A percentile compares a stretch with the other conserved stretches of the same genome.
Conservation (phyloP, 2,888 invertebrate species). For the Masnerella sp. region DNA sequence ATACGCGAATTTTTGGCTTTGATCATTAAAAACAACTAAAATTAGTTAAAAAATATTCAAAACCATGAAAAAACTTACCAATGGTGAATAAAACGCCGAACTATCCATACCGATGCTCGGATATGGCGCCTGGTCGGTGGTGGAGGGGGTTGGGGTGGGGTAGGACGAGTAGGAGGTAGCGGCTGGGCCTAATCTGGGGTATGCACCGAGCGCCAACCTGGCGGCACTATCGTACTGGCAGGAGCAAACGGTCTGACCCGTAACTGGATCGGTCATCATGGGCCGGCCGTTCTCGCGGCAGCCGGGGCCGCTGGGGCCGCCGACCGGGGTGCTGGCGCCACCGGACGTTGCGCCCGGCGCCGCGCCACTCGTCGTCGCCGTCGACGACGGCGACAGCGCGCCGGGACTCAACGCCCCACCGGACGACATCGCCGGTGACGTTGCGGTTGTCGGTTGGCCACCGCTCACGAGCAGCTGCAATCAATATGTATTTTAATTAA, state of each 20-base stretch:
- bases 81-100: slow-evolving; percentile 95
- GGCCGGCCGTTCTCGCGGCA: slow-evolving; percentile 96
- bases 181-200: slow-evolving; percentile 86
- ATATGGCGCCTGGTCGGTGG: slow-evolving; percentile 94
- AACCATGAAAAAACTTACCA: slow-evolving; percentile 88
- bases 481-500: too few relatives aligned
- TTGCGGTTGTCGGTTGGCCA: slow-evolving; percentile 84
- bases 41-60: background rate
- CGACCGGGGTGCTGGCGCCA: slow-evolving; percentile 78
- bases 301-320: slow-evolving; percentile 76
- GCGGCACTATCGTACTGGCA: slow-evolving; percentile 94
- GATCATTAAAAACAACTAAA: too few relatives aligned
- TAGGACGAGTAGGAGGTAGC: slow-evolving; percentile 88
- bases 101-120: slow-evolving; percentile 95
- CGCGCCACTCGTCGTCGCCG: slow-evolving; percentile 75
- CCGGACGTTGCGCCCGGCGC: slow-evolving; percentile 76
- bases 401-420: slow-evolving; percentile 87
- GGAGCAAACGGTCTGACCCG: slow-evolving; percentile 95
- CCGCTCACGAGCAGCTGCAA: slow-evolving; percentile 87
- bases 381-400: slow-evolving; percentile 81
- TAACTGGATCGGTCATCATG: slow-evolving; percentile 94
- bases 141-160: slow-evolving; percentile 92
- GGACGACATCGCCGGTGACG: slow-evolving; percentile 86
- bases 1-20: too few relatives aligned
- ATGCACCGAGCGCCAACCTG: slow-evolving; percentile 88